Conservation (phyloP, 2,797 vertebrate genomes). For the Propithecus deckenii region DNA sequence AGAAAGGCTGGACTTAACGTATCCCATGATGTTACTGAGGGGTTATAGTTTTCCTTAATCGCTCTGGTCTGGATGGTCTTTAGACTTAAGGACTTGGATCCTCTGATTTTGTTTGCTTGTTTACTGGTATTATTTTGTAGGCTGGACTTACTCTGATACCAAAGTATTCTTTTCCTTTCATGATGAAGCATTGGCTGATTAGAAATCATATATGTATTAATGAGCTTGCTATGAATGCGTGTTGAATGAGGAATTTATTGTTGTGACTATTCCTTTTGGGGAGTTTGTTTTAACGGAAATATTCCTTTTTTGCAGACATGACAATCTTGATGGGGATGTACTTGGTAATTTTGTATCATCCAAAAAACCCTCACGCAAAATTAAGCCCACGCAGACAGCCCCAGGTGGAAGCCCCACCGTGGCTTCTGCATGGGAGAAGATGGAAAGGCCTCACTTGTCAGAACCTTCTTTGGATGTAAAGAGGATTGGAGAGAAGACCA, state of each 20-base stretch:
- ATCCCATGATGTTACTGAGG: background rate
- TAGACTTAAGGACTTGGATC: background rate
- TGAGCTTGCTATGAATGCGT: background rate
- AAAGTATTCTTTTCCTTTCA: background rate
- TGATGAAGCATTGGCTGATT: background rate
- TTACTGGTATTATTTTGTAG: background rate
- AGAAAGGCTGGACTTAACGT: rapidly evolving
- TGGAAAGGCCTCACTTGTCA: constrained; percentile 66
- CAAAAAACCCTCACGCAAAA: constrained; percentile 67
- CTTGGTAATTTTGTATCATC: constrained; percentile 59
- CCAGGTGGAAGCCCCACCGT: background rate
- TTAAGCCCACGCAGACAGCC: constrained; percentile 58
- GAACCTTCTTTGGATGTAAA: constrained; percentile 66
- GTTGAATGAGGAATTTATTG: background rate
- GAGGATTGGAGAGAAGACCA: constrained; percentile 82
- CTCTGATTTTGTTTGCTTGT: background rate
- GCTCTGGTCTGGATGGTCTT: background rate
- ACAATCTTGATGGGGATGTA: constrained; percentile 49
- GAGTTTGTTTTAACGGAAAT: background rate
- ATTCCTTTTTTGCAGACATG: constrained; percentile 36
- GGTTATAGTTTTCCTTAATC: background rate
- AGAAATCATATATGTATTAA: background rate
- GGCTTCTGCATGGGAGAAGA: constrained; percentile 72
- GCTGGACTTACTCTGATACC: background rate
- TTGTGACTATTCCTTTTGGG: background rate